Evolutionary conservation across 2,888 invertebrate genomes (phyloP), one percentile per base, ranked within the genome.

Genomic region (Melikaiella ostensackeni): DNA sequence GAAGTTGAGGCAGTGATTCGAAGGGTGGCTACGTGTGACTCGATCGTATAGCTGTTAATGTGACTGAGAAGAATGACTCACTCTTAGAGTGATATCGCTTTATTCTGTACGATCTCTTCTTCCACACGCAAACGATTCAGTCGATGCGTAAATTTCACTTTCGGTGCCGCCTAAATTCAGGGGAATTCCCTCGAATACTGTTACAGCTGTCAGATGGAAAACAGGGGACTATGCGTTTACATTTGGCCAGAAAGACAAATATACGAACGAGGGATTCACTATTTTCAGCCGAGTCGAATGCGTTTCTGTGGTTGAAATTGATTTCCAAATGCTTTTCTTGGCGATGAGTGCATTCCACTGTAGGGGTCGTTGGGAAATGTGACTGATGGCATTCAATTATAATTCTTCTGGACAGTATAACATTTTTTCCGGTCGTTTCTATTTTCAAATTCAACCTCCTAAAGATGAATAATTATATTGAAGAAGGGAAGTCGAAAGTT

Each of bases 31-130:
- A 50, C 46, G 55, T 57, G 46, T 74, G 75, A 77, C 76, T 74
- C 63, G 70, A 79, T 77, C 70, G 50, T 50, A 50, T 27, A 7
- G 75, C 64, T 35, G 57, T 55, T 75, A 81, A 79, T 77, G 78
- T 78, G 79, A 81, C 79, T 78, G 78, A 79, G 74, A 64, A 77
- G 78, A 74, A 75, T 79, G 79, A 79, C 78, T 81, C 79, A 78
- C 74, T 75, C 30, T 75, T 75, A 66, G 61, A 80, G 74, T 76
- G 78, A 81, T 79, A 78, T 81, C 76, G 66, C 77, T 74, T 76
- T 64, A 75, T 16, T 57, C 35, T 42, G 24, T 35, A 19, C 19
- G 59, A 21, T 30, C n/a, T 62, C 62, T 21, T 21, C 35, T n/a
- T 21, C 21, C 21, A 24, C 64, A 70, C 63, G 42, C 33, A n/a